Evolutionary conservation across 1,140 invertebrate species (phyloP).

Genomic region (Mycetomoellerius zeteki): DNA sequence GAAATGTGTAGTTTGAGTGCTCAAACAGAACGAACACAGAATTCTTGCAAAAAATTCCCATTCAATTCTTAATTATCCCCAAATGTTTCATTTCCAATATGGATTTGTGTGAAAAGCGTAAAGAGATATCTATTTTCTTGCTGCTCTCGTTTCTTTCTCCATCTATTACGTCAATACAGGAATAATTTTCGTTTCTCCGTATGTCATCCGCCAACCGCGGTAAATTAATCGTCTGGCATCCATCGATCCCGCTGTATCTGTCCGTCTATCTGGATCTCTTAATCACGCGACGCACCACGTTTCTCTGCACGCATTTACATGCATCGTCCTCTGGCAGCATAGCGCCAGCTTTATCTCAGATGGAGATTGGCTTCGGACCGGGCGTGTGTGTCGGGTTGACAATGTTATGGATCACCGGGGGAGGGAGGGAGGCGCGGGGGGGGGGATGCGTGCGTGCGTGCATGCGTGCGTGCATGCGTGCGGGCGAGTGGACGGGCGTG

Average conservation of each 20-base stretch:
- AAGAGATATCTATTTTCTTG: neutral
- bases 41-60: neutral
- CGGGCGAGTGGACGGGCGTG: slow-evolving; percentile 72
- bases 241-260: slow-evolving; percentile 24
- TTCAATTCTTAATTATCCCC: neutral
- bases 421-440: slow-evolving; percentile 17
- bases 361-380: slow-evolving; percentile 74
- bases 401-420: slow-evolving; percentile 83
- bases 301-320: slow-evolving; percentile 50
- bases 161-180: neutral
- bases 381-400: slow-evolving; percentile 77
- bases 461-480: slow-evolving; percentile 72
- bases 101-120: neutral
- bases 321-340: slow-evolving; percentile 42
- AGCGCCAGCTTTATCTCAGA: slow-evolving; percentile 72
- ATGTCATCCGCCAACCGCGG: neutral
- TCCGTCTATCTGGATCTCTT: slow-evolving; percentile 37
- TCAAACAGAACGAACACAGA: neutral
- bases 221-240: slow-evolving; percentile 41
- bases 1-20: slow-evolving; percentile 45
- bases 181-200: slow-evolving; percentile 22
- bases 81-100: neutral
- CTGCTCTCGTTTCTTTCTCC: neutral
- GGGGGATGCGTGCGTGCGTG: slow-evolving; percentile 57
- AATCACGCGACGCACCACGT: slow-evolving; percentile 34